Conservation (phyloP, 2,113 vertebrate species). For the Ammodytes dubius region DNA sequence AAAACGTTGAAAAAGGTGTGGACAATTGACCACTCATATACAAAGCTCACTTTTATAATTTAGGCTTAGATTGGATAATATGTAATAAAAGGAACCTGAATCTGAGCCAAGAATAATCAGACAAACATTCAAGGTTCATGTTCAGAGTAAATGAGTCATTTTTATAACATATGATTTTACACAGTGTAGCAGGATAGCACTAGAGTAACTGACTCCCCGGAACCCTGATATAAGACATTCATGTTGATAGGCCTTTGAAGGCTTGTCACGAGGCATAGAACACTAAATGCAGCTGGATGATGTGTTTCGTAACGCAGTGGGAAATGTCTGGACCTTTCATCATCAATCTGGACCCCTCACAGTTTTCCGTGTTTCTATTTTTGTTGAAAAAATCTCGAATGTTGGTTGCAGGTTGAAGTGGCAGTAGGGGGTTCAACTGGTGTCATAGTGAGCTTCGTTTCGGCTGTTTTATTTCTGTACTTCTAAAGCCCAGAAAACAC, state of each 20-base stretch:
- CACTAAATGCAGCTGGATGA: constrained; percentile 5
- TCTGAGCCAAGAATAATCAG: not conserved
- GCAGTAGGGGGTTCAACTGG: not conserved
- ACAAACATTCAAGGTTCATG: not conserved
- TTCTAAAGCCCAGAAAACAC: not conserved
- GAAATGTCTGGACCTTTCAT: constrained; percentile 8
- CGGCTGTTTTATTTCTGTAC: not conserved
- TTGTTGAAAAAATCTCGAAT: constrained; percentile 18
- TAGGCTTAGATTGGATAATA: not conserved
- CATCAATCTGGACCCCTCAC: constrained; percentile 4
- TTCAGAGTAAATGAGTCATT: not conserved
- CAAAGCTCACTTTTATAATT: not conserved
- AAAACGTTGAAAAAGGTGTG: not conserved
- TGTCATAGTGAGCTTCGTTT: not conserved
- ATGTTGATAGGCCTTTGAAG: not conserved
- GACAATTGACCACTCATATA: not conserved
- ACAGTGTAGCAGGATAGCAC: not conserved
- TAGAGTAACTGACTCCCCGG: not conserved
- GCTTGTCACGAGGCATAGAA: not conserved
- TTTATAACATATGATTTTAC: not conserved
- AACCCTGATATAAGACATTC: not conserved
- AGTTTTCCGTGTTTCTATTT: constrained; percentile 4
- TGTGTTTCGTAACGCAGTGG: not conserved
- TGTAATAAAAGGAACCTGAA: not conserved
- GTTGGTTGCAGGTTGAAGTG: not conserved